A percentile compares a stretch with the other conserved stretches of the same genome.
Evolutionary conservation across 2,888 invertebrate genomes (phyloP).

Genomic region (Embidobia sp.): DNA sequence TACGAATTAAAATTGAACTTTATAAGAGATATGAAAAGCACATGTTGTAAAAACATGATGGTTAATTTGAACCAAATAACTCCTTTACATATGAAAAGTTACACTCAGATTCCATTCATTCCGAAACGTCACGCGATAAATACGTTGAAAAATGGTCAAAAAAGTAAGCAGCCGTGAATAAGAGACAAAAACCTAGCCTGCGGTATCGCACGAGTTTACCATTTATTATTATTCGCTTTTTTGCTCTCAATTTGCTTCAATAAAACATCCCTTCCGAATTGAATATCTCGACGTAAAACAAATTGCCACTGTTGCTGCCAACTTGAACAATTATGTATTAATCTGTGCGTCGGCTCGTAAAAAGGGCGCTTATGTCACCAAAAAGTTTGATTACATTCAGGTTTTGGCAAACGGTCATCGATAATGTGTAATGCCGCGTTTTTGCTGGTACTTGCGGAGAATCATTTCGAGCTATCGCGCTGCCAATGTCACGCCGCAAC

Average conservation of each 20-base stretch:
- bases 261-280: conserved; percentile 33
- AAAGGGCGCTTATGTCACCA: conserved; percentile 5
- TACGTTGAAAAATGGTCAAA: conserved; percentile 4
- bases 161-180: too few species aligned
- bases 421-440: conserved; percentile 12
- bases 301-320: conserved; percentile 13
- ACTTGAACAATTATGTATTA: conserved; percentile 18
- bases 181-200: neutral
- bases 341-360: conserved; percentile 5
- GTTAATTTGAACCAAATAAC: too few species aligned
- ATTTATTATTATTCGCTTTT: conserved; percentile 24
- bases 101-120: too few species aligned
- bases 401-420: conserved; percentile 12
- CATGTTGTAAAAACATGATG: too few species aligned
- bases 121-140: conserved; percentile 1
- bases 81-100: too few species aligned
- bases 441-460: conserved; percentile 2
- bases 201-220: conserved; percentile 16
- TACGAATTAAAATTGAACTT: too few species aligned
- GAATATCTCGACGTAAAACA: conserved; percentile 23
- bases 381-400: conserved; percentile 2
- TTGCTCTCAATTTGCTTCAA: conserved; percentile 18
- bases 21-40: too few species aligned
- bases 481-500: neutral
- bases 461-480: conserved; percentile 37